A percentile compares a stretch with the other conserved stretches of the same genome.
Conservation (phyloP, 2,888 invertebrate genomes). For the Eutolmus rufibarbis region DNA sequence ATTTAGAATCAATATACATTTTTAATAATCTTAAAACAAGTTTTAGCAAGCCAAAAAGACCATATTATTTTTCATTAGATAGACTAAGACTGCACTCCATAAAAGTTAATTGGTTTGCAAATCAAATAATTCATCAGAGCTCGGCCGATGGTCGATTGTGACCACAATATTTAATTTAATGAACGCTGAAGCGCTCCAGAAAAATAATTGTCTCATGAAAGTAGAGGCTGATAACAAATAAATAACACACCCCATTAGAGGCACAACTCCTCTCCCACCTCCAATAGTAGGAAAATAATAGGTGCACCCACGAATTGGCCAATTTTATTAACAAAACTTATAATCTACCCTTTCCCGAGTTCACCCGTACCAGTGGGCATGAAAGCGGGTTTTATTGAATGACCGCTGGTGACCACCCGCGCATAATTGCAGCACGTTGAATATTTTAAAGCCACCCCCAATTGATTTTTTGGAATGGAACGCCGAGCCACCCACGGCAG, state of each 20-base stretch:
- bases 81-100: neutral
- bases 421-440: constrained; percentile 21
- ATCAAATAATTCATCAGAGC: neutral
- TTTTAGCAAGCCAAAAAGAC: neutral
- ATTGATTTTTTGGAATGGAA: constrained; percentile 7
- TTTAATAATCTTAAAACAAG: neutral
- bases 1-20: no score
- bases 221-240: neutral
- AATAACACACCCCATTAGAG: neutral
- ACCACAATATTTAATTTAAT: neutral
- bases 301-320: neutral
- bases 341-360: neutral
- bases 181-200: neutral
- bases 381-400: neutral
- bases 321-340: neutral
- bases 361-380: neutral
- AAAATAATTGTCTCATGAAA: neutral
- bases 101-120: neutral
- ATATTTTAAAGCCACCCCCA: constrained; percentile 35
- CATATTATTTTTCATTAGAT: neutral
- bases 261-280: neutral
- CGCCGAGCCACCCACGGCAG: neutral
- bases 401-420: neutral
- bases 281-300: neutral
- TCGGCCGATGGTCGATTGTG: neutral